A percentile compares a stretch with the other conserved stretches of the same genome.
phyloP scores from a whole-genome alignment of 2,888 invertebrate species.

The Meandrusa payeni region DNA sequence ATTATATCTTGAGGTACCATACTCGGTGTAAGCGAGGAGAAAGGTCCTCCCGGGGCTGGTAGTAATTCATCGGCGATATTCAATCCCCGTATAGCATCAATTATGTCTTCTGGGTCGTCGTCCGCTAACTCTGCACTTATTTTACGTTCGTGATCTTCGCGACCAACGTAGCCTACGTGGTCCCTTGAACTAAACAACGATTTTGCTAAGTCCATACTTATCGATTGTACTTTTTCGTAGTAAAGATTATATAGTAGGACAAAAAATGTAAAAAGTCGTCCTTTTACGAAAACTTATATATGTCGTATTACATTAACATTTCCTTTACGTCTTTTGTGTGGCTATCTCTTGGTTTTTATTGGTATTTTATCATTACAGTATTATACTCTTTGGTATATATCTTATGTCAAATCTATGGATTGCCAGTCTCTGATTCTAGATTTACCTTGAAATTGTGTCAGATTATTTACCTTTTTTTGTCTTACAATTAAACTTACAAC shows the following conservation, averaged over 20 bases:
- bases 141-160: slow-evolving; percentile 91
- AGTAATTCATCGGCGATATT: slow-evolving; percentile 85
- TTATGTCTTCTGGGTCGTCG: slow-evolving; percentile 85
- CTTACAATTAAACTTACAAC: too few relatives aligned
- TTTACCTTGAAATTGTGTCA: too few relatives aligned
- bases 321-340: too few relatives aligned
- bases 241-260: not conserved
- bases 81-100: slow-evolving; percentile 85
- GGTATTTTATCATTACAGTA: too few relatives aligned
- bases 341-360: too few relatives aligned
- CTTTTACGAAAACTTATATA: too few relatives aligned
- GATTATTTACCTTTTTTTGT: too few relatives aligned
- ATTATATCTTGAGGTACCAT: slow-evolving; percentile 98
- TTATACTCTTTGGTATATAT: too few relatives aligned
- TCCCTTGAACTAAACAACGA: slow-evolving; percentile 92
- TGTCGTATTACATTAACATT: too few relatives aligned
- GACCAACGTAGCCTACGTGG: slow-evolving; percentile 94
- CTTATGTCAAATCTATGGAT: too few relatives aligned
- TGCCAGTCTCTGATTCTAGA: too few relatives aligned
- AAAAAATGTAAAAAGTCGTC: too few relatives aligned
- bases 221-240: not conserved
- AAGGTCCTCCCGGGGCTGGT: slow-evolving; percentile 93
- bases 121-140: slow-evolving; percentile 90
- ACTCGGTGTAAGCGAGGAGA: slow-evolving; percentile 95
- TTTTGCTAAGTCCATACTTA: slow-evolving; percentile 93